phyloP scores from a whole-genome alignment of 2,888 invertebrate species.

The Operophtera brumata region DNA sequence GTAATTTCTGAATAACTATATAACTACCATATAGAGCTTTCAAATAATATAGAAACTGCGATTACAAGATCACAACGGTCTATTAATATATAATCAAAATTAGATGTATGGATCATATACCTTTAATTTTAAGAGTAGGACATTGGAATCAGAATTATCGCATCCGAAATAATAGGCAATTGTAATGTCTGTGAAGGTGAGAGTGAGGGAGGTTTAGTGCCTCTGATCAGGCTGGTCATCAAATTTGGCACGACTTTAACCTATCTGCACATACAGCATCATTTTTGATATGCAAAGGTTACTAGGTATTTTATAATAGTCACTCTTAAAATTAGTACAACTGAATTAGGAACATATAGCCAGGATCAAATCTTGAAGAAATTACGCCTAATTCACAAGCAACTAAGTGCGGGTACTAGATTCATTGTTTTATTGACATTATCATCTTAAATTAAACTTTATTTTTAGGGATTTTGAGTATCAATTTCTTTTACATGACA shows the following conservation, averaged over 20 bases:
- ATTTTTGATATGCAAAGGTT: background rate
- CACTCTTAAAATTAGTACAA: background rate
- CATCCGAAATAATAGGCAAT: background rate
- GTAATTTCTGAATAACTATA: background rate
- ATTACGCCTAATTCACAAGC: too few relatives aligned
- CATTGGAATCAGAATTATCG: background rate
- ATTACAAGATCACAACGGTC: background rate
- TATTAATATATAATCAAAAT: background rate
- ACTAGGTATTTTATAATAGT: background rate
- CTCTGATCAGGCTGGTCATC: background rate
- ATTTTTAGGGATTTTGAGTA: too few relatives aligned
- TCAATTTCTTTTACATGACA: too few relatives aligned
- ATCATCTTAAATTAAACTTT: too few relatives aligned
- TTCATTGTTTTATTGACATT: too few relatives aligned
- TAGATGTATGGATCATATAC: background rate
- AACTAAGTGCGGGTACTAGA: too few relatives aligned
- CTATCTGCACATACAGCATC: background rate
- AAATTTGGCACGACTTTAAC: background rate
- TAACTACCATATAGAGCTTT: conserved; percentile 18
- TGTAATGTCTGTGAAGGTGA: background rate
- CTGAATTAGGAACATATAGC: background rate
- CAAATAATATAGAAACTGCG: conserved; percentile 5
- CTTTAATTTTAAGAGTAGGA: background rate
- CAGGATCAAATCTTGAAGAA: too few relatives aligned
- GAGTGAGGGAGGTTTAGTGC: background rate